Conservation (phyloP, 2,888 invertebrate genomes). For the Brachyptera risi region DNA sequence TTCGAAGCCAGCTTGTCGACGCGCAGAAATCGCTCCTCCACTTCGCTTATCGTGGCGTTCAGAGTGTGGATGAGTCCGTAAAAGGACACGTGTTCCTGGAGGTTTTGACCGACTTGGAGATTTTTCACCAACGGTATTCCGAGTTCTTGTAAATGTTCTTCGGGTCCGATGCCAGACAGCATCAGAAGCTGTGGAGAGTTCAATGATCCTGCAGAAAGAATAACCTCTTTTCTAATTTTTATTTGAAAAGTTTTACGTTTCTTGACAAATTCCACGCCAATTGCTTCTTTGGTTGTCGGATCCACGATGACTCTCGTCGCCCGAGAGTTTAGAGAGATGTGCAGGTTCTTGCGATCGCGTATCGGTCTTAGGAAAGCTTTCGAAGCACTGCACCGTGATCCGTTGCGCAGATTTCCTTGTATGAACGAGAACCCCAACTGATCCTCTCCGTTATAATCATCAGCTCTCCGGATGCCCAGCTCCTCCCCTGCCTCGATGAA, state of each 20-base stretch:
- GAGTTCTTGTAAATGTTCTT: constrained; percentile 24
- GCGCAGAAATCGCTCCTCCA: constrained; percentile 34
- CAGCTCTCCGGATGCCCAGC: constrained; percentile 46
- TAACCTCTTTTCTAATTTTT: constrained; percentile 24
- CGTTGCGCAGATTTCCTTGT: constrained; percentile 56
- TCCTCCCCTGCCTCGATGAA: constrained; percentile 38
- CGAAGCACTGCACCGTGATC: constrained; percentile 62
- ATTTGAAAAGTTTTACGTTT: constrained; percentile 41
- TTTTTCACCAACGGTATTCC: constrained; percentile 55
- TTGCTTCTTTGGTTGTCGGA: constrained; percentile 51
- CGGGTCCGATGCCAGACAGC: constrained; percentile 29
- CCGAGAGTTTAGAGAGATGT: constrained; percentile 55
- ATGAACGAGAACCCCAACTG: constrained; percentile 43
- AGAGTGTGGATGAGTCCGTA: constrained; percentile 41
- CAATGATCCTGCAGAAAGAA: constrained; percentile 26
- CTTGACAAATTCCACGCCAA: constrained; percentile 57
- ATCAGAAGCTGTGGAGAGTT: constrained; percentile 29
- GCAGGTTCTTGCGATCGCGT: constrained; percentile 57
- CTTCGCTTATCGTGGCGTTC: constrained; percentile 37
- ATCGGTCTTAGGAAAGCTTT: constrained; percentile 61
- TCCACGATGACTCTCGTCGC: constrained; percentile 58
- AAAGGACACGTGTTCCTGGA: constrained; percentile 45
- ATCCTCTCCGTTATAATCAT: constrained; percentile 64
- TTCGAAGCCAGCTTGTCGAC: neutral
- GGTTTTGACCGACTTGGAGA: constrained; percentile 46